A percentile compares a stretch with the other conserved stretches of the same genome.
Evolutionary conservation across 2,888 invertebrate species (phyloP).

Genomic region (Leptinotarsa rubiginosa): DNA sequence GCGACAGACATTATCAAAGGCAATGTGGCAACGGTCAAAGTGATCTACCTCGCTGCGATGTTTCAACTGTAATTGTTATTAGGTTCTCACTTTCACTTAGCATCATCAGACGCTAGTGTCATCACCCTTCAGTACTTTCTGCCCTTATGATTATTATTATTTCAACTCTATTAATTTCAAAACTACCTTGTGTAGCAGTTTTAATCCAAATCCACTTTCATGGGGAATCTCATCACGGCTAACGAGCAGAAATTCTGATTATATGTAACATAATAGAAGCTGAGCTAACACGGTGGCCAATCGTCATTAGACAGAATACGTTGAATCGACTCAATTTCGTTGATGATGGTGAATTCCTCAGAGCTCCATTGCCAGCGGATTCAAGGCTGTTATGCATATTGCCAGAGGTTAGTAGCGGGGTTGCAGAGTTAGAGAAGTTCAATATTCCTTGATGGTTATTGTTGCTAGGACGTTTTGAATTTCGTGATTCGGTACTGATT

Average conservation of each 20-base stretch:
- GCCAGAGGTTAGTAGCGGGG: conserved; percentile 16
- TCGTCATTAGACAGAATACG: conserved; percentile 48
- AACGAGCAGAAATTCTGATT: conserved; percentile 16
- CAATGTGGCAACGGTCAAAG: no score
- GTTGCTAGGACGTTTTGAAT: not conserved
- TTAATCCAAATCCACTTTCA: not conserved
- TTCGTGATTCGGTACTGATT: not conserved
- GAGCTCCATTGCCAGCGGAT: conserved; percentile 32
- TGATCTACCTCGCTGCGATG: no score
- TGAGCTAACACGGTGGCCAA: conserved; percentile 46
- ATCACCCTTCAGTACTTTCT: no score
- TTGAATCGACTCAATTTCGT: conserved; percentile 34
- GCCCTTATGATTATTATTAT: no score
- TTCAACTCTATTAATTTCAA: no score
- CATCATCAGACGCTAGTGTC: no score
- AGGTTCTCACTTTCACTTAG: no score
- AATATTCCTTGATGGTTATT: conserved; percentile 16
- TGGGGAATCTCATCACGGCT: not conserved
- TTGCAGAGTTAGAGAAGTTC: conserved; percentile 10
- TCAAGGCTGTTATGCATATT: conserved; percentile 26
- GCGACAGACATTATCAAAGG: no score
- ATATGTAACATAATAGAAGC: conserved; percentile 37
- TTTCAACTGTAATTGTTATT: no score
- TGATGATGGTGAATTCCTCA: conserved; percentile 36
- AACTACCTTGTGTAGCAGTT: not conserved